Base-by-base conservation (phyloP, 2,797 vertebrate genomes). In the Typhlichthys eigenmanni region DNA sequence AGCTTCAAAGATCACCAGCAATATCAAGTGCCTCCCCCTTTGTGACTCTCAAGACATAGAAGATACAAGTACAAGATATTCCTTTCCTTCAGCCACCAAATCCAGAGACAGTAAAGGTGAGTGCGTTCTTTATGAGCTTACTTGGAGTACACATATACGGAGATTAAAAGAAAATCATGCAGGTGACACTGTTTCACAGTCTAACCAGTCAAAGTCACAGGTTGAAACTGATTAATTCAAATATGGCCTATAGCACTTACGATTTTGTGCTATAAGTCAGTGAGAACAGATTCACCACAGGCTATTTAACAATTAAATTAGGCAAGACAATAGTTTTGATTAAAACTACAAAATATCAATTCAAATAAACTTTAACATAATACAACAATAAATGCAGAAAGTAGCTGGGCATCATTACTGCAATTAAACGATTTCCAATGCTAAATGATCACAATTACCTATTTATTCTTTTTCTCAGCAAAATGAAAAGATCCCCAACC, bases 401-500 rank as follows among this genome's bases (percentile, higher is more conserved):
- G 2, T 55, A 16, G n/a, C 54, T 2, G 46, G 17, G 45, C 13
- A 45, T 46, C 38, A 57, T 17, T 17, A 19, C 24, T 46, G 4
- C 5, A 34, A 13, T 3, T 13, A 43, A 24, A 13, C 6, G n/a
- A 52, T 53, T 13, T n/a, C 12, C 50, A 51, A 7, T 51, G 14
- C 13, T 53, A 45, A 45, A 45, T 12, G 38, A 1, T 43, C 13
- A 51, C 59, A 43, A 14, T 17, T n/a, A 13, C 17, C 14, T 54
- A 14, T 11, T 11, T 54, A 29, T 45, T 71, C 16, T 72, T 64
- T 1, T 47, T 76, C 78, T 68, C 82, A 88, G 14, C 38, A 76
- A 14, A 14, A 91, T 90, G 89, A 73, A 80, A 45, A 47, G 52
- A 5, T 66, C 51, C n/a, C 66, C 4, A 60, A 67, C 62, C n/a